A percentile compares a stretch with the other conserved stretches of the same genome.
Conservation (phyloP, 2,888 invertebrate species). For the Xylota segnis region DNA sequence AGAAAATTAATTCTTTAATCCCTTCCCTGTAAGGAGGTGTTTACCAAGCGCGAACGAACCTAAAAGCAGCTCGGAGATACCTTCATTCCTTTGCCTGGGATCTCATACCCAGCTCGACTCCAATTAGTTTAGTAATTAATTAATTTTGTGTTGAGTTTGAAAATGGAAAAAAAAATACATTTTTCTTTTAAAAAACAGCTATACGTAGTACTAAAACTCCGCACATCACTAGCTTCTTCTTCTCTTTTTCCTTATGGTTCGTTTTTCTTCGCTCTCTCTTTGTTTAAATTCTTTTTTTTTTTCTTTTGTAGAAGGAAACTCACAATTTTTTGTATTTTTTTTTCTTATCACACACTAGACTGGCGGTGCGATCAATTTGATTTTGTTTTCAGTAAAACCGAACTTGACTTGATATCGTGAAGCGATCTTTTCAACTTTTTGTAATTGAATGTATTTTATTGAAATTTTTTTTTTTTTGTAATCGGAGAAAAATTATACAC, state of each 20-base stretch:
- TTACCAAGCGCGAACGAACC: no score
- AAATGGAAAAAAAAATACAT: no score
- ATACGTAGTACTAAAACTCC: slow-evolving; percentile 48
- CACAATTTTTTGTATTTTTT: slow-evolving; percentile 69
- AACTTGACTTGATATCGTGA: slow-evolving; percentile 49
- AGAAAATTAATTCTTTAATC: no score
- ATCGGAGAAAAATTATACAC: slow-evolving; percentile 71
- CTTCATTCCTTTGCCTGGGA: no score
- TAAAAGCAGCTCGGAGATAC: no score
- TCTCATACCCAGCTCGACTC: no score
- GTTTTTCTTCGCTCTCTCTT: slow-evolving; percentile 70
- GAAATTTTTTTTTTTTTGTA: slow-evolving; percentile 58
- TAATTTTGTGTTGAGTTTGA: no score
- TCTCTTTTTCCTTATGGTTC: slow-evolving; percentile 61
- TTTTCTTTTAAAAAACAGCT: no score
- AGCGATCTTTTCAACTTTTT: slow-evolving; percentile 39
- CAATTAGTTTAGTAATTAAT: no score
- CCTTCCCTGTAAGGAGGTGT: no score
- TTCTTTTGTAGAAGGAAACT: slow-evolving; percentile 61
- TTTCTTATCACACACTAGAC: slow-evolving; percentile 64
- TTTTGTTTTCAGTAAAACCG: slow-evolving; percentile 51
- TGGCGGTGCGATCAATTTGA: slow-evolving; percentile 54
- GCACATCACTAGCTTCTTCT: slow-evolving; percentile 70
- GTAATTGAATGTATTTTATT: slow-evolving; percentile 58
- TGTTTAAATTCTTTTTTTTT: slow-evolving; percentile 68